These are phyloP conservation scores for Eupithecia inturbata DNA, from an alignment of 2,888 invertebrate genomes.

Conservation along the genomic window DNA sequence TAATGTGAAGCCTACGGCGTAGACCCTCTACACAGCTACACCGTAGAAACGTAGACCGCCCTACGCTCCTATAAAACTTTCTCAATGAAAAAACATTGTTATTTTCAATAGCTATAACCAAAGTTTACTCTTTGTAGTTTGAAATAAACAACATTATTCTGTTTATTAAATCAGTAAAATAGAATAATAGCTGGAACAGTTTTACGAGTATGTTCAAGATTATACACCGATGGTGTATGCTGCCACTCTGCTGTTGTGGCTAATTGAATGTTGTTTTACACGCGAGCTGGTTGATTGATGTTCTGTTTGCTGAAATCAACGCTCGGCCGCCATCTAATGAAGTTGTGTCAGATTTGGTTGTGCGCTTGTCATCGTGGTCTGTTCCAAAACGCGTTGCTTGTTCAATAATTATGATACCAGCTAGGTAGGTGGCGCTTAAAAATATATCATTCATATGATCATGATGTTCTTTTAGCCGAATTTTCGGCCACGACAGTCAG, in stretches of 20 bases:
- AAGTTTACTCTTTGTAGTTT: neutral
- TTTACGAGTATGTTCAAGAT: slow-evolving; percentile 36
- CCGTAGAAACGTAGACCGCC: neutral
- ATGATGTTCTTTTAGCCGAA: neutral
- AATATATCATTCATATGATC: neutral
- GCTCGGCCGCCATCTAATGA: slow-evolving; percentile 15
- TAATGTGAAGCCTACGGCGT: slow-evolving; percentile 4
- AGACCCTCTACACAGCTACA: slow-evolving; percentile 10
- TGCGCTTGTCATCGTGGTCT: neutral
- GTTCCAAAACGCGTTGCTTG: neutral
- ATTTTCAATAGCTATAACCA: slow-evolving; percentile 1
- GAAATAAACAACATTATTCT: slow-evolving; percentile 27
- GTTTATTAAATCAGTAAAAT: slow-evolving; percentile 41
- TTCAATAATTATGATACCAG: neutral
- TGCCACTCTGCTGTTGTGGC: slow-evolving; percentile 39
- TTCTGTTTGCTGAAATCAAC: slow-evolving; percentile 13
- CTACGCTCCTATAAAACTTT: slow-evolving; percentile 5
- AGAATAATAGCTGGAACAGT: slow-evolving; percentile 14
- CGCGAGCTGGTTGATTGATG: slow-evolving; percentile 44
- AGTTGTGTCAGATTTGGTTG: neutral
- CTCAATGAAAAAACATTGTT: neutral
- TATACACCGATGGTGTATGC: slow-evolving; percentile 37
- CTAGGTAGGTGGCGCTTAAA: neutral
- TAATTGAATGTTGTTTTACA: slow-evolving; percentile 44
- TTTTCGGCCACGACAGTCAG: neutral